phyloP scores from a whole-genome alignment of 2,797 vertebrate species.

The Onychomys arenicola region DNA sequence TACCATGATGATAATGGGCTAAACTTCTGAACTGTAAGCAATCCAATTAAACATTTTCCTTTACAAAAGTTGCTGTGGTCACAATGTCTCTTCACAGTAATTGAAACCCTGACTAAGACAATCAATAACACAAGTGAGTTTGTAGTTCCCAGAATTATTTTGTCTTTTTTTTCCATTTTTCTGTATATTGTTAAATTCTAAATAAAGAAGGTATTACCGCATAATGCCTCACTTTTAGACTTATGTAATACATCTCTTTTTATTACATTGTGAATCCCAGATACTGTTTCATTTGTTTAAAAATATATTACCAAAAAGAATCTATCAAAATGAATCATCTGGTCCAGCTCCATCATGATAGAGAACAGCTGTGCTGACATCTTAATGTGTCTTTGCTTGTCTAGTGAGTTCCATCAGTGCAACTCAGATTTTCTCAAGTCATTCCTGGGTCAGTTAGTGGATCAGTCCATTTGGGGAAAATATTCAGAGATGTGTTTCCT shows the following conservation, averaged over 20 bases:
- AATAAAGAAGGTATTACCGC: not conserved
- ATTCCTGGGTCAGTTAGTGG: not conserved
- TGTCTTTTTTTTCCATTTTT: not conserved
- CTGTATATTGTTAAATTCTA: not conserved
- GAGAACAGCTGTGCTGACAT: not conserved
- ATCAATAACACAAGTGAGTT: not conserved
- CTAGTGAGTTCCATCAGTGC: not conserved
- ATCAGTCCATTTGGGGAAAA: not conserved
- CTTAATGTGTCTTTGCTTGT: not conserved
- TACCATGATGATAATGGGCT: not conserved
- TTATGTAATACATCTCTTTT: not conserved
- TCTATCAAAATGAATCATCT: not conserved
- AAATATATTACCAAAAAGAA: not conserved
- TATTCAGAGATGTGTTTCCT: not conserved
- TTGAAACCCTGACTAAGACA: not conserved
- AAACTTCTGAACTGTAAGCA: not conserved
- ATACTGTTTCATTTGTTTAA: not conserved
- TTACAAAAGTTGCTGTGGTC: not conserved
- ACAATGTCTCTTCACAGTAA: not conserved
- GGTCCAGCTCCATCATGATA: not conserved
- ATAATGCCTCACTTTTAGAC: not conserved
- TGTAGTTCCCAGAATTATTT: not conserved
- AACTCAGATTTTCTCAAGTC: not conserved
- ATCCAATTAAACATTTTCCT: not conserved
- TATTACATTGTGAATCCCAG: not conserved